These are phyloP conservation scores for Heliconius sara DNA, from an alignment of 2,888 invertebrate genomes.

Conservation along the genomic window DNA sequence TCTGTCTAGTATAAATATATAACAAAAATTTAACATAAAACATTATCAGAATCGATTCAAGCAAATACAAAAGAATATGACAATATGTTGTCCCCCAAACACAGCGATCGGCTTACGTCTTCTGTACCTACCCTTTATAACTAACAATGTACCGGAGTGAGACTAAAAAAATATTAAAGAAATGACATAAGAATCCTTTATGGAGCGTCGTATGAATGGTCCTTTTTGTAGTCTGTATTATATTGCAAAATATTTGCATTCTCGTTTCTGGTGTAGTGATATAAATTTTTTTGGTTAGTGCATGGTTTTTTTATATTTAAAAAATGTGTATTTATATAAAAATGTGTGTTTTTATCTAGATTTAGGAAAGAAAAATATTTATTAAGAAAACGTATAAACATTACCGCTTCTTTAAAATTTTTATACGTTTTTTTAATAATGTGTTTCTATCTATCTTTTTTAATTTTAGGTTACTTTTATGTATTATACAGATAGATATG, in stretches of 20 bases:
- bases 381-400: no score
- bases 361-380: no score
- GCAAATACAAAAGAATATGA: slow-evolving; percentile 63
- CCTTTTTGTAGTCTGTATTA: slow-evolving; percentile 40
- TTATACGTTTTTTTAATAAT: no score
- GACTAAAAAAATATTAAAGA: slow-evolving; percentile 49
- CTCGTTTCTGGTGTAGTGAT: slow-evolving; percentile 33
- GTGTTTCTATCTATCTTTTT: neutral
- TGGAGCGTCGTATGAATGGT: slow-evolving; percentile 47
- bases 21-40: neutral
- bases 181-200: slow-evolving; percentile 53
- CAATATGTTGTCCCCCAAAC: slow-evolving; percentile 53
- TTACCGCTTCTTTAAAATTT: no score
- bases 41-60: slow-evolving; percentile 21
- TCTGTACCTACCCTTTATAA: slow-evolving; percentile 35
- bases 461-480: neutral
- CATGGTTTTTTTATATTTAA: slow-evolving; percentile 15
- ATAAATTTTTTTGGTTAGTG: neutral
- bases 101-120: slow-evolving; percentile 21
- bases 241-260: slow-evolving; percentile 44
- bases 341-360: no score
- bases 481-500: no score
- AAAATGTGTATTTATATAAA: neutral
- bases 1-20: neutral
- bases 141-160: slow-evolving; percentile 47